Percentiles rank a stretch among this genome's conserved stretches.
Conservation (phyloP, 1,140 invertebrate genomes). For the Drosophila elegans region DNA sequence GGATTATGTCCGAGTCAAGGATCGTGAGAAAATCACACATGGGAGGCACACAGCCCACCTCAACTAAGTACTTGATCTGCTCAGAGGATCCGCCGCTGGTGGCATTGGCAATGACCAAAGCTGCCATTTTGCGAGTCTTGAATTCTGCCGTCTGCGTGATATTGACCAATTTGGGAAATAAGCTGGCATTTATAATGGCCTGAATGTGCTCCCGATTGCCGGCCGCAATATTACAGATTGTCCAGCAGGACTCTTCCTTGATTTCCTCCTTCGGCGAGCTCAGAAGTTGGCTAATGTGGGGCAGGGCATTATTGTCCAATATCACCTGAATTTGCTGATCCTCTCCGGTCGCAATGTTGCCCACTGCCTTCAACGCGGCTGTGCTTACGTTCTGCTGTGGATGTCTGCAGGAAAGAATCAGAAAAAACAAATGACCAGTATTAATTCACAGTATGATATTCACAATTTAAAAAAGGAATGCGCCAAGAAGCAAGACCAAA, state of each 20-base stretch:
- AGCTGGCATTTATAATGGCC: slow-evolving; percentile 97
- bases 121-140: slow-evolving; percentile 98
- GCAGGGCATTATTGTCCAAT: slow-evolving; percentile 95
- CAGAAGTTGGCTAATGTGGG: slow-evolving; percentile 93
- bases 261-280: slow-evolving; percentile 93
- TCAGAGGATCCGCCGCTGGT: slow-evolving; percentile 97
- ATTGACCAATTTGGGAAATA: slow-evolving; percentile 96
- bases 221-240: slow-evolving; percentile 98
- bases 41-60: slow-evolving; percentile 94
- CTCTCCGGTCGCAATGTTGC: slow-evolving; percentile 99
- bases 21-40: slow-evolving; percentile 97
- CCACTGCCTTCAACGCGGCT: slow-evolving; percentile 96
- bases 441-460: too few relatives aligned
- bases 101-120: slow-evolving; percentile 99
- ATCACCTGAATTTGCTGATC: slow-evolving; percentile 98
- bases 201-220: slow-evolving; percentile 97
- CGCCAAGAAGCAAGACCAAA: too few relatives aligned
- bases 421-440: too few relatives aligned
- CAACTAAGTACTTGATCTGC: slow-evolving; percentile 91
- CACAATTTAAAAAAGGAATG: too few relatives aligned
- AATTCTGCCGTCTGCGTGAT: slow-evolving; percentile 97
- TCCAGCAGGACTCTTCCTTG: slow-evolving; percentile 99
- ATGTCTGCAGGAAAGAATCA: slow-evolving; percentile 87
- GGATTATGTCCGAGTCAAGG: slow-evolving; percentile 98
- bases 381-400: slow-evolving; percentile 96